These are phyloP conservation scores for Conus betulinus DNA, from an alignment of 1,140 invertebrate genomes.

Conservation along the genomic window DNA sequence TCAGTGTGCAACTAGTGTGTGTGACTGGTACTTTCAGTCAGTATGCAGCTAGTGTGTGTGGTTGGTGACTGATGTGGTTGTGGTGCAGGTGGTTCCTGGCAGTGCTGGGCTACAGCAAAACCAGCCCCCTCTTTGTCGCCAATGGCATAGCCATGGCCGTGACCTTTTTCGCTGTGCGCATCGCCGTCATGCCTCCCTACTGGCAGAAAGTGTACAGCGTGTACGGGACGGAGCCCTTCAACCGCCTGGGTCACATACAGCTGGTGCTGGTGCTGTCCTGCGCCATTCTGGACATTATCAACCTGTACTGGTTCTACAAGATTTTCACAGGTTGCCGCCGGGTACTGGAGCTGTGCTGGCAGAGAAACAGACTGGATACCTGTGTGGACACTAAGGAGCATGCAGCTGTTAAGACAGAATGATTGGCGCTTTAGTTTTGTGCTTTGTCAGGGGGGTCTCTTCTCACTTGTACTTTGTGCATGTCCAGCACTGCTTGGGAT, in stretches of 20 bases:
- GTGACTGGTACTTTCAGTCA: no score
- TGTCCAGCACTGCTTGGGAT: no score
- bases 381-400: slow-evolving; percentile 44
- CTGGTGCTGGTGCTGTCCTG: slow-evolving; percentile 67
- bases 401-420: background rate
- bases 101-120: slow-evolving; percentile 62
- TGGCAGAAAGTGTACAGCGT: slow-evolving; percentile 69
- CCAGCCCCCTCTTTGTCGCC: slow-evolving; percentile 59
- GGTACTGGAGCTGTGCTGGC: slow-evolving; percentile 48
- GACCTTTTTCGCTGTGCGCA: slow-evolving; percentile 69
- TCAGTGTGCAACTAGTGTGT: no score
- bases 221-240: slow-evolving; percentile 63
- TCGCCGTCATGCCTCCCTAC: slow-evolving; percentile 67
- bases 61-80: no score
- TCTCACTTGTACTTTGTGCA: no score
- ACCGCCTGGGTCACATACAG: slow-evolving; percentile 64
- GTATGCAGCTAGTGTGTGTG: no score
- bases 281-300: slow-evolving; percentile 68
- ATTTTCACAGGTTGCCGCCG: slow-evolving; percentile 64
- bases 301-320: slow-evolving; percentile 72
- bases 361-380: slow-evolving; percentile 7
- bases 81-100: slow-evolving; percentile 69
- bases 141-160: slow-evolving; percentile 72
- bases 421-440: background rate
- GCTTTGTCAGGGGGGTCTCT: no score